Evolutionary conservation across 64 coral and sea anemone species (phyloP), one percentile per base, ranked within the genome.

Genomic region (Actinia tenebrosa): DNA sequence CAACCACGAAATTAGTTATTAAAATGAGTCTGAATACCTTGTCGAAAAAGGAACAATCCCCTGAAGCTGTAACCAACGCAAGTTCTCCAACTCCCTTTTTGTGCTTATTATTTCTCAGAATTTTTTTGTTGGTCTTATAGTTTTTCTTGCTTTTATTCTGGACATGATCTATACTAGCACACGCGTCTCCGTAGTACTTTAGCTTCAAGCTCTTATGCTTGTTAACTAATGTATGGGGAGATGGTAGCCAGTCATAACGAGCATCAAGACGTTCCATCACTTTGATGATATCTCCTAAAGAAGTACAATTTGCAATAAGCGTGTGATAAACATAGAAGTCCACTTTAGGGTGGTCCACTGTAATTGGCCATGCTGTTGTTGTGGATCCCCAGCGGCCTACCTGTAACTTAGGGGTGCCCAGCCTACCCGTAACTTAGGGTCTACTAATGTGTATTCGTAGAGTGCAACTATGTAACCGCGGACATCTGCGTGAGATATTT

Each of bases 201-300:
- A 96, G 19, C 23, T 84, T 83, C 7, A 93, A 89, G 7, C 43
- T 89, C 19, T 84, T 60, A 44, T 93, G 88, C 19, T 79, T 92
- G 46, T 88, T 84, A 55, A 89, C 84, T 46, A 96, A 43, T 78
- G 71, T 78, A 80, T 91, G 92, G 7, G 94, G 94, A 47, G 94
- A 96, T 52, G 91, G 94, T 16, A 96, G 87, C 94, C 94, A 96
- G 83, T 96, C 94, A 75, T 96, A 96, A 46, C 94, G 80, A 4
- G 94, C 94, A 92, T 96, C 94, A 53, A 96, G 79, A 64, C 94
- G 88, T 80, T 86, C 84, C 53, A 84, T 17, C 15, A 96, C 94
- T 56, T 80, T 44, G 5, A 96, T 55, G 4, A 96, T 44, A 44
- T 93, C 91, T 87, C 94, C 94, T 96, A 42, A 63, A 25, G 19